phyloP scores from a whole-genome alignment of 2,888 invertebrate genomes.

The Cremastinae sp. region DNA sequence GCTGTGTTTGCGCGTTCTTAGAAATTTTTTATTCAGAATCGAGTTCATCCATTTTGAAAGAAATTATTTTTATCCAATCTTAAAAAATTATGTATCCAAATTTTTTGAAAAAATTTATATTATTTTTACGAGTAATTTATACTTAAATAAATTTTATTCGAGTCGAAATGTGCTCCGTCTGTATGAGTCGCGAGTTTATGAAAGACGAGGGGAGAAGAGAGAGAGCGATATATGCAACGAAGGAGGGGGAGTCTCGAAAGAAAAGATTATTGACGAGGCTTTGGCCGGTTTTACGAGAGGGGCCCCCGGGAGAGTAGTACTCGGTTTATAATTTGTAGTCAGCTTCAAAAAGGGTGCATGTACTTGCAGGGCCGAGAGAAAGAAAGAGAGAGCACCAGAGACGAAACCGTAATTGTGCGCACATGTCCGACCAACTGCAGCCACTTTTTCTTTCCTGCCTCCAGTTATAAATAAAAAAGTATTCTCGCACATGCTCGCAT shows the following conservation, averaged over 20 bases:
- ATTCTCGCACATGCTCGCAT: no score
- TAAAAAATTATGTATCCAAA: no score
- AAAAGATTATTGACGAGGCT: conserved; percentile 54
- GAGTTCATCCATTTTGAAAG: no score
- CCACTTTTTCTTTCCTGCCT: conserved; percentile 28
- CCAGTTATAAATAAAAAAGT: conserved; percentile 17
- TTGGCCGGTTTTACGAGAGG: conserved; percentile 48
- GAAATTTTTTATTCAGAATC: no score
- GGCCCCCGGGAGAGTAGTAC: conserved; percentile 36
- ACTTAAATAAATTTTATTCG: no score
- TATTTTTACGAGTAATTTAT: no score
- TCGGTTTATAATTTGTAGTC: conserved; percentile 52
- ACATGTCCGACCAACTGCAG: conserved; percentile 65
- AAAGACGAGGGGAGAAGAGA: conserved; percentile 18
- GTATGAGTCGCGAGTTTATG: no score
- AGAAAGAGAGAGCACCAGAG: conserved; percentile 39
- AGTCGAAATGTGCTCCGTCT: no score
- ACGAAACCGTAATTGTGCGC: conserved; percentile 66
- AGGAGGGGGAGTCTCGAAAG: conserved; percentile 22
- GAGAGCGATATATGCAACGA: not conserved
- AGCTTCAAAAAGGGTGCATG: conserved; percentile 25
- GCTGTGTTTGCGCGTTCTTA: no score
- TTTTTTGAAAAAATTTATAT: no score
- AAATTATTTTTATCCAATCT: no score
- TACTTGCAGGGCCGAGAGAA: conserved; percentile 5